These are phyloP conservation scores for Crotophaga sulcirostris DNA, from an alignment of 2,113 vertebrate species.

Conservation along the genomic window DNA sequence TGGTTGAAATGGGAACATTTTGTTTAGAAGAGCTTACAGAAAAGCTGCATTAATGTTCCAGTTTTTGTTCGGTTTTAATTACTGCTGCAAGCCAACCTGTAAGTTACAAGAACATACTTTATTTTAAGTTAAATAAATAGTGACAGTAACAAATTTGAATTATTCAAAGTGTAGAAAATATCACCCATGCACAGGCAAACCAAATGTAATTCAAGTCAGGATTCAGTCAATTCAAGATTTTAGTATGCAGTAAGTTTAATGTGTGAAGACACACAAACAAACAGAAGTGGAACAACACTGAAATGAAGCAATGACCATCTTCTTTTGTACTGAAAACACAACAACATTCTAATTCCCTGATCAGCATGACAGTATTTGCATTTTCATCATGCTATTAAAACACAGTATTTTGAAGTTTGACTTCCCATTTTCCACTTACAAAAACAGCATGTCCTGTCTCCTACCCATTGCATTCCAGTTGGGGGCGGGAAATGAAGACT, in stretches of 20 bases:
- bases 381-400: not conserved
- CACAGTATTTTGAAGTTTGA: not conserved
- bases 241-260: not conserved
- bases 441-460: not conserved
- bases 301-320: not conserved
- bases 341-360: not conserved
- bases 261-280: slow-evolving; percentile 6
- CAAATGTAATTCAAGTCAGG: slow-evolving; percentile 18
- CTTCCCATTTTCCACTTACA: not conserved
- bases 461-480: not conserved
- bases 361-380: not conserved
- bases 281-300: not conserved
- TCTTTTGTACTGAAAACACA: not conserved
- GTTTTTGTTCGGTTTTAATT: slow-evolving; percentile 1
- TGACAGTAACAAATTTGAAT: slow-evolving; percentile 29
- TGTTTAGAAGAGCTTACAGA: not conserved
- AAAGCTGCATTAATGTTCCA: not conserved
- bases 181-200: slow-evolving; percentile 26
- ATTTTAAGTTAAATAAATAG: slow-evolving; percentile 63
- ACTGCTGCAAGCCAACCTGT: slow-evolving; percentile 12
- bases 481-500: not conserved
- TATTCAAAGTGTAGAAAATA: slow-evolving; percentile 54
- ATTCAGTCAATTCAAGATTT: not conserved
- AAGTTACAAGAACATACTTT: slow-evolving; percentile 38
- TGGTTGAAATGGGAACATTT: not conserved